Evolutionary conservation across 2,888 invertebrate species (phyloP), one percentile per base, ranked within the genome.

Genomic region (Drosophila anomalata): DNA sequence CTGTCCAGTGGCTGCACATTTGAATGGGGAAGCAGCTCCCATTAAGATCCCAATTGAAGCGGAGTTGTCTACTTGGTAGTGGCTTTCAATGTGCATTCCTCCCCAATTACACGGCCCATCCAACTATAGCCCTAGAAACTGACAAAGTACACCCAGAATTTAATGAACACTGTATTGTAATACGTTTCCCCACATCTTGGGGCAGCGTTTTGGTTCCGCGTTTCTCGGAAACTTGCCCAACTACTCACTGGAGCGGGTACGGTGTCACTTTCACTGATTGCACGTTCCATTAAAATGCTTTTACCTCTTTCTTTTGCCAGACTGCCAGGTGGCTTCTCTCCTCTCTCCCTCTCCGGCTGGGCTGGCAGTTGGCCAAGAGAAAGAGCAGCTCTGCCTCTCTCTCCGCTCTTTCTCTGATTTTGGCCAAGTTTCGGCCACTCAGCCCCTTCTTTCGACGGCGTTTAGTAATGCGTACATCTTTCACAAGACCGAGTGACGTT

Each of bases 381-480:
- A 36, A 36, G 36, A 36, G n/a, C 2, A 6, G 6, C n/a, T 36
- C 62, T 71, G 59, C 46, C 36, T 6, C 12, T 36, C 36, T n/a
- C 36, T 29, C n/a, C 31, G 42, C 31, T 31, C 50, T 51, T 66
- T 65, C 60, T 66, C 59, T 36, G 20, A 14, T 11, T 48, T 17
- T 48, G 50, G 58, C 48, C 58, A 12, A 22, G 42, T 50, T 60
- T 60, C 50, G 42, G 50, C 59, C 33, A 47, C 48, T 39, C 42
- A 29, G 11, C 14, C 42, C n/a, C 14, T 56, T 36, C 24, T 22
- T 36, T 55, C 12, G 29, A 14, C 39, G 61, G 56, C 56, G 73
- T 78, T 89, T 88, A 89, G 89, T 89, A 78, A 87, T 76, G 85
- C 88, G 81, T 80, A 79, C 79, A 81, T 89, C 89, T 89, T 90